Conservation (phyloP, 2,113 vertebrate genomes). For the Ptychochromis oligacanthus region DNA sequence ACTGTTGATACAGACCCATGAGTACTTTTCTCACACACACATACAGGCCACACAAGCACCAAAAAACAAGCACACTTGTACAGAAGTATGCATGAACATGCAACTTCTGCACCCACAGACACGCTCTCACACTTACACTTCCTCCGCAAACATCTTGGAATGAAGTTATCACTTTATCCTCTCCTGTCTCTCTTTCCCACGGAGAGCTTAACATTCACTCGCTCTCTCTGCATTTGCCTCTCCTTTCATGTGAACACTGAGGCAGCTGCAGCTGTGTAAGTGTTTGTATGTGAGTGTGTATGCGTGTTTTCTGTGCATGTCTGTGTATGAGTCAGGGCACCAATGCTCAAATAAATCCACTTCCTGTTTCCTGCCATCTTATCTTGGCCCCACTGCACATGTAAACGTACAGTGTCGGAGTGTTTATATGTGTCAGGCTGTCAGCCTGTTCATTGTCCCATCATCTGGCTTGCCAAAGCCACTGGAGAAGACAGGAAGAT, state of each 20-base stretch:
- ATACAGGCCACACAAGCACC: conserved; percentile 6
- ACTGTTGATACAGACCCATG: background rate
- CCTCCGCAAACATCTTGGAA: conserved; percentile 71
- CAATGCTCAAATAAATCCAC: conserved; percentile 74
- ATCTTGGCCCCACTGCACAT: conserved; percentile 59
- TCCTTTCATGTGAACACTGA: conserved; percentile 71
- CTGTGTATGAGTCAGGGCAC: conserved; percentile 50
- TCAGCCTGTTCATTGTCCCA: conserved; percentile 29
- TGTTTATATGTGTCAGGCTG: conserved; percentile 17
- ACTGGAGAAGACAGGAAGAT: conserved; percentile 42
- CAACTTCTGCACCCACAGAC: conserved; percentile 20
- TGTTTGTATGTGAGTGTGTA: conserved; percentile 49
- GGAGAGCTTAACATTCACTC: conserved; percentile 72
- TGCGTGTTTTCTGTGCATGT: conserved; percentile 45
- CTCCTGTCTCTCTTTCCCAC: conserved; percentile 67
- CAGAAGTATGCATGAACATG: conserved; percentile 20
- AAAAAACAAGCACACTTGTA: conserved; percentile 24
- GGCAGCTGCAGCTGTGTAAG: conserved; percentile 74
- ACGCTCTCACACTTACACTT: conserved; percentile 44
- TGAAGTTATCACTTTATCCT: conserved; percentile 75
- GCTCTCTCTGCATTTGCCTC: conserved; percentile 49
- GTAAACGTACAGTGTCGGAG: conserved; percentile 31
- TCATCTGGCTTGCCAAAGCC: conserved; percentile 45
- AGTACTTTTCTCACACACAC: background rate
- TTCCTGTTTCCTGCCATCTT: conserved; percentile 76